These are phyloP conservation scores for Scaptomyza caliginosa DNA, from an alignment of 2,888 invertebrate species.

Conservation along the genomic window DNA sequence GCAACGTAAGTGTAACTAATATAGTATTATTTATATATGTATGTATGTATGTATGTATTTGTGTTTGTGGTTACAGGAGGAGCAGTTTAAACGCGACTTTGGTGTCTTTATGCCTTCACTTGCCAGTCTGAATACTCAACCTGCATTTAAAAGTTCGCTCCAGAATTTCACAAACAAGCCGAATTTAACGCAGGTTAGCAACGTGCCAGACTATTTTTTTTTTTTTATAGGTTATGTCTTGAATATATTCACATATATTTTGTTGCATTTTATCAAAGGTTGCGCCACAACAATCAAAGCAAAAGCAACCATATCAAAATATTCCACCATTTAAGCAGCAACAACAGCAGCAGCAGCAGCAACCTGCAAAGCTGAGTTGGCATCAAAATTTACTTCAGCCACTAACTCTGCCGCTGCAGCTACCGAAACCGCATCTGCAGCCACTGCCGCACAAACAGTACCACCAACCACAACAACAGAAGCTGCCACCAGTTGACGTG, in stretches of 20 bases:
- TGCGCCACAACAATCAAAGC: background rate
- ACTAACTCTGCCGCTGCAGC: too few relatives aligned
- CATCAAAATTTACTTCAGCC: too few relatives aligned
- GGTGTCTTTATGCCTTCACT: rapidly evolving
- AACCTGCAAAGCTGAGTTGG: background rate
- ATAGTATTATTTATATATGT: background rate
- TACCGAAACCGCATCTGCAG: background rate
- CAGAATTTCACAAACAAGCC: background rate
- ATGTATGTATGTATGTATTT: background rate
- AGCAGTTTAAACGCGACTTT: background rate
- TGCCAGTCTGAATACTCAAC: background rate
- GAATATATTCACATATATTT: background rate
- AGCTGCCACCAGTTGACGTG: background rate
- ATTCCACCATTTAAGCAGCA: background rate
- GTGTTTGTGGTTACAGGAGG: background rate
- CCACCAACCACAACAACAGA: too few relatives aligned
- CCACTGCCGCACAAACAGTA: background rate
- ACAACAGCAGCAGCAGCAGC: background rate
- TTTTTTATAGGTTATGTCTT: background rate
- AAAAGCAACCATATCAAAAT: background rate
- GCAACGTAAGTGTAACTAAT: conserved; percentile 2
- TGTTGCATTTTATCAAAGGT: background rate
- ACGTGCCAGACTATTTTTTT: too few relatives aligned
- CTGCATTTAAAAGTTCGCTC: background rate
- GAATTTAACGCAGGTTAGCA: background rate